These are phyloP conservation scores for Aphodius sticticus DNA, from an alignment of 2,888 invertebrate species.

Conservation along the genomic window DNA sequence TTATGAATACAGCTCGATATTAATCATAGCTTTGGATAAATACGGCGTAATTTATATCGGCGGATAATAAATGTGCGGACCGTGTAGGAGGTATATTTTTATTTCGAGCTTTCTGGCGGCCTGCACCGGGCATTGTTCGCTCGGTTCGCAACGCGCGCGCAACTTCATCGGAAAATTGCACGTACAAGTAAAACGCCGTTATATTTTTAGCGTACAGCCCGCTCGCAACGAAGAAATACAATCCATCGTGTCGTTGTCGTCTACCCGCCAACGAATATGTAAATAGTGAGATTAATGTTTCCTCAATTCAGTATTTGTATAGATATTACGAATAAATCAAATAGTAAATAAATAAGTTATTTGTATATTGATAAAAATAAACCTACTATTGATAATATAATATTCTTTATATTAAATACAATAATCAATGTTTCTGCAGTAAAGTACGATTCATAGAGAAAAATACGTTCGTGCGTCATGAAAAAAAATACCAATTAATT, in stretches of 20 bases:
- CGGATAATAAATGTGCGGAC: conserved; percentile 11
- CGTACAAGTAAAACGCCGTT: background rate
- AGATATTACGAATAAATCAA: background rate
- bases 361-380: no score
- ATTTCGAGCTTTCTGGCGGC: conserved; percentile 27
- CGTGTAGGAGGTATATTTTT: conserved; percentile 30
- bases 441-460: no score
- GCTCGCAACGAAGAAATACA: background rate
- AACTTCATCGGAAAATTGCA: background rate
- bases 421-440: no score
- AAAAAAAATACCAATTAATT: no score
- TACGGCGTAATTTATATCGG: conserved; percentile 7
- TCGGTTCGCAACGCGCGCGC: background rate
- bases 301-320: background rate
- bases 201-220: background rate
- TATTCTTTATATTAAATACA: no score
- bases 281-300: background rate
- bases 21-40: background rate
- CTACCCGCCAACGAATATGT: background rate
- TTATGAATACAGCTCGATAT: conserved; percentile 4
- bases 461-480: no score
- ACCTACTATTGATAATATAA: no score
- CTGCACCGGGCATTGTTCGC: conserved; percentile 10
- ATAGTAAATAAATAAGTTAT: background rate
- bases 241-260: background rate